These are phyloP conservation scores for Mormyrus lacerda DNA, from an alignment of 2,113 vertebrate genomes.

Conservation along the genomic window DNA sequence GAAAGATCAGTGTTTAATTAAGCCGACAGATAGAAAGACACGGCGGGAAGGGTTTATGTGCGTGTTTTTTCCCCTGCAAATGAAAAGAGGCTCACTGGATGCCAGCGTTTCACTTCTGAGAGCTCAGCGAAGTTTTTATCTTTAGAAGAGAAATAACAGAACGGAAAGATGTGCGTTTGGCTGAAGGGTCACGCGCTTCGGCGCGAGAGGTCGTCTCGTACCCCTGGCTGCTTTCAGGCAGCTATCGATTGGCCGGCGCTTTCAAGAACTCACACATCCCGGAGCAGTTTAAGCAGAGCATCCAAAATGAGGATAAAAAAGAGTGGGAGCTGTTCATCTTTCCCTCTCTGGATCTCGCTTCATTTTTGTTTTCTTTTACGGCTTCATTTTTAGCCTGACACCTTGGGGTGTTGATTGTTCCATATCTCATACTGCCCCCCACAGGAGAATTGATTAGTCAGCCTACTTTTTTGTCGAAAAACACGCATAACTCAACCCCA, in stretches of 20 bases:
- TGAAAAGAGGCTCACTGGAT: not conserved
- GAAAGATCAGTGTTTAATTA: slow-evolving; percentile 1
- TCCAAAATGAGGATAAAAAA: not conserved
- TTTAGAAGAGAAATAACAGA: not conserved
- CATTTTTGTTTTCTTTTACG: not conserved
- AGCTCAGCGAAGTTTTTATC: not conserved
- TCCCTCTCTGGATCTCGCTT: not conserved
- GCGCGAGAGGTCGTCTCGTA: not conserved
- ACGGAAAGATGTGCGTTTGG: not conserved
- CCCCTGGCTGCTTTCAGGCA: not conserved
- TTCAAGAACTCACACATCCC: not conserved
- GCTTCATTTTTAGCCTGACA: slow-evolving; percentile 11
- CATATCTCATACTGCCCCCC: not conserved
- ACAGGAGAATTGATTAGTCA: not conserved
- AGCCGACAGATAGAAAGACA: not conserved
- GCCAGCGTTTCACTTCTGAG: not conserved
- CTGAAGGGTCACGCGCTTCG: not conserved
- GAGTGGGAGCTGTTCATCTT: not conserved
- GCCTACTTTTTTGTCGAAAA: not conserved
- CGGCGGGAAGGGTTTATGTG: not conserved
- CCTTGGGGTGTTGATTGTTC: slow-evolving; percentile 7
- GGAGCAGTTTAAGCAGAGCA: not conserved
- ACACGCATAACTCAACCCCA: not conserved
- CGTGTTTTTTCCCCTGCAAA: not conserved
- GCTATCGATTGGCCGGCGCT: not conserved